Evolutionary conservation across 1,140 invertebrate species (phyloP).

Genomic region (Pararge aegeria): DNA sequence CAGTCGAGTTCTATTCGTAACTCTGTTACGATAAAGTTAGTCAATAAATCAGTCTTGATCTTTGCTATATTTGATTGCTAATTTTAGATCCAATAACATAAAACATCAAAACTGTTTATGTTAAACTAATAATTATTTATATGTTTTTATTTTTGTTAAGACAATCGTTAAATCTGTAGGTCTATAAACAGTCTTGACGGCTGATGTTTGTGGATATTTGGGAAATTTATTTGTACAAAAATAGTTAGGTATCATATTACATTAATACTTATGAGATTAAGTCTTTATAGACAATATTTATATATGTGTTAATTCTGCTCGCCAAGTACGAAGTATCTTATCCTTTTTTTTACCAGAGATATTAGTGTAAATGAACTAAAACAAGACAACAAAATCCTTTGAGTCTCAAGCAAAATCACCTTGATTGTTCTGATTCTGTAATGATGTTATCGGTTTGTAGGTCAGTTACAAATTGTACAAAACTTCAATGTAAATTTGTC

Average conservation of each 20-base stretch:
- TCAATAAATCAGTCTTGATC: constrained; percentile 29
- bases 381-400: no score
- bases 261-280: constrained; percentile 8
- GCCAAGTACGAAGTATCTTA: no score
- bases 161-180: no score
- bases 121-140: neutral
- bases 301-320: no score
- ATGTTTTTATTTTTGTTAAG: no score
- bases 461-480: no score
- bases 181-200: constrained; percentile 18
- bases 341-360: no score
- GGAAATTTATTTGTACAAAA: constrained; percentile 6
- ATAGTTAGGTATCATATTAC: neutral
- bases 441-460: no score
- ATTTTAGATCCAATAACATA: constrained; percentile 6
- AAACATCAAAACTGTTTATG: constrained; percentile 19
- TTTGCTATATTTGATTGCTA: constrained; percentile 1
- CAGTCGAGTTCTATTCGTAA: constrained; percentile 22
- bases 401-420: no score
- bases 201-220: constrained; percentile 11
- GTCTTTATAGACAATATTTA: constrained; percentile 1
- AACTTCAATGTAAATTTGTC: no score
- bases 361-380: no score
- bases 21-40: constrained; percentile 18
- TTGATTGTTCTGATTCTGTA: no score